A percentile compares a stretch with the other conserved stretches of the same genome.
phyloP scores from a whole-genome alignment of 2,888 invertebrate genomes.

The Mesochorus sp. region DNA sequence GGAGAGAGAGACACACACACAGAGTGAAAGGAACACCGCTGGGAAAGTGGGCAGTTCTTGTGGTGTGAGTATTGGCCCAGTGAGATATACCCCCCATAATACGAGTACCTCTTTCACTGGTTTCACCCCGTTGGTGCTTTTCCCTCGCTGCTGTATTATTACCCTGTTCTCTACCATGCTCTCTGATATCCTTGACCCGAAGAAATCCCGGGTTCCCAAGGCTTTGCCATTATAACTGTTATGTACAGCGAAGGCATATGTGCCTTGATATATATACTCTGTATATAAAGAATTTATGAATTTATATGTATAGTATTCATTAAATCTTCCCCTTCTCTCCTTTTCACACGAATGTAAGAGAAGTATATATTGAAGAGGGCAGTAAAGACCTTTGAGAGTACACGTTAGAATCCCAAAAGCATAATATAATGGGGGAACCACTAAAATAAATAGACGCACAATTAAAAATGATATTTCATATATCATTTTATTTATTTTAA shows the following conservation, averaged over 20 bases:
- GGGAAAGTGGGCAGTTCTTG: constrained; percentile 2
- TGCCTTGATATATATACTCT: constrained; percentile 13
- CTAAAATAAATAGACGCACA: too few relatives aligned
- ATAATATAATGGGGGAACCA: too few relatives aligned
- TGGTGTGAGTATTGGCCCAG: constrained; percentile 19
- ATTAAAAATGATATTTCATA: too few relatives aligned
- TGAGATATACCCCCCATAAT: constrained; percentile 24
- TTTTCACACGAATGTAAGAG: too few relatives aligned
- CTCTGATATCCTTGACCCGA: constrained; percentile 53
- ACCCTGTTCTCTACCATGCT: constrained; percentile 28
- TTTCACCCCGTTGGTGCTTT: constrained; percentile 15
- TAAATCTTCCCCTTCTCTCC: too few relatives aligned
- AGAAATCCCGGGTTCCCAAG: constrained; percentile 41
- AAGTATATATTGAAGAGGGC: too few relatives aligned
- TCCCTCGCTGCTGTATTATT: constrained; percentile 22
- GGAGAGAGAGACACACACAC: not conserved
- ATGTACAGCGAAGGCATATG: constrained; percentile 16
- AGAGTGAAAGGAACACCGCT: not conserved
- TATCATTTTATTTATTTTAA: too few relatives aligned
- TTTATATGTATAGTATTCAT: too few relatives aligned
- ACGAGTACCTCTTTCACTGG: constrained; percentile 15
- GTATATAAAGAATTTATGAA: not conserved
- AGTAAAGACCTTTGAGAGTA: too few relatives aligned
- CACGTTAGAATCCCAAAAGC: too few relatives aligned
- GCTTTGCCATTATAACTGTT: constrained; percentile 43